These are phyloP conservation scores for Hucho hucho DNA, from an alignment of 2,113 vertebrate species.

Conservation along the genomic window DNA sequence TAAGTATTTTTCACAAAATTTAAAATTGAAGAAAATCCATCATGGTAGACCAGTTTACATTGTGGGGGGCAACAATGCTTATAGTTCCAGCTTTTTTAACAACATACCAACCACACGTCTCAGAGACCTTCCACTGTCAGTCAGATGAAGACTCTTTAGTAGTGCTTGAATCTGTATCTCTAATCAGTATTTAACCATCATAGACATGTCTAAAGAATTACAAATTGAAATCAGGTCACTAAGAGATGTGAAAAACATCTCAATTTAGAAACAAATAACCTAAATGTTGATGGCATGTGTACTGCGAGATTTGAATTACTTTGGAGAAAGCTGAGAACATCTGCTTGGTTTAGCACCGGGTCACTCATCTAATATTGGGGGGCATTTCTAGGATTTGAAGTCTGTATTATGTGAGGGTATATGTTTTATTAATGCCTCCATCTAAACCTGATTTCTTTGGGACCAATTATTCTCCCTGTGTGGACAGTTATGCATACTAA, in stretches of 20 bases:
- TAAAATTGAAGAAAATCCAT: too few species aligned
- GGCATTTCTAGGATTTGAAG: constrained; percentile 10
- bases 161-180: too few species aligned
- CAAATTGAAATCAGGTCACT: background rate
- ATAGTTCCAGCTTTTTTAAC: too few species aligned
- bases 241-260: background rate
- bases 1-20: too few species aligned
- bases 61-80: too few species aligned
- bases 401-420: background rate
- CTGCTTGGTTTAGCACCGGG: background rate
- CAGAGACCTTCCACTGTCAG: too few species aligned
- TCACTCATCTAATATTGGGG: background rate
- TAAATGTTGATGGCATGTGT: background rate
- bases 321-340: background rate
- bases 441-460: constrained; percentile 28
- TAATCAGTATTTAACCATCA: too few species aligned
- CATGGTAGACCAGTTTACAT: too few species aligned
- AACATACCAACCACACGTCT: too few species aligned
- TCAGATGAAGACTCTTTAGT: too few species aligned
- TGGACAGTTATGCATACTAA: constrained; percentile 20
- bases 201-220: background rate
- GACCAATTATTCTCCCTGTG: constrained; percentile 29
- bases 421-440: constrained; percentile 27
- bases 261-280: background rate
- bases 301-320: background rate